Percentiles rank a stretch among this genome's conserved stretches.
Evolutionary conservation across 2,888 invertebrate species (phyloP).

Genomic region (Alcis repandata): DNA sequence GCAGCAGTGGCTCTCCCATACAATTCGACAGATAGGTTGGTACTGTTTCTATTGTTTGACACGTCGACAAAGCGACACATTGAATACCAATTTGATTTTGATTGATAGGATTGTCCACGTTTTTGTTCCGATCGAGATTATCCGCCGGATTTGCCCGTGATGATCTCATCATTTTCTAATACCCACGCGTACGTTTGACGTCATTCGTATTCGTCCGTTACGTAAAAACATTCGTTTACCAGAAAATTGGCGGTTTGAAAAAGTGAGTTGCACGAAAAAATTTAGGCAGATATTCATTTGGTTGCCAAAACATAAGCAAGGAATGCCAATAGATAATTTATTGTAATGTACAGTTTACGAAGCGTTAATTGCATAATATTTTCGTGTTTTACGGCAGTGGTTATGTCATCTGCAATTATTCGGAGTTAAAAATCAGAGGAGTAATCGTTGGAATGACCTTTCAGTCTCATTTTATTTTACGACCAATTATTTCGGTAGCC

Average conservation of each 20-base stretch:
- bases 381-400: constrained; percentile 1
- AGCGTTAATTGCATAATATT: constrained; percentile 11
- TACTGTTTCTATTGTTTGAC: neutral
- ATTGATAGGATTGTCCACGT: constrained; percentile 5
- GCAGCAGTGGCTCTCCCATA: too few relatives aligned
- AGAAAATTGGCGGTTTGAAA: constrained; percentile 19
- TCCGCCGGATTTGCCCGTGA: constrained; percentile 16
- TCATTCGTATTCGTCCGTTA: constrained; percentile 12
- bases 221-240: constrained; percentile 18
- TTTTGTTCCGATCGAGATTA: constrained; percentile 12
- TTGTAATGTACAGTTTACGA: constrained; percentile 1
- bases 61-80: constrained; percentile 9
- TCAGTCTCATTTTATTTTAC: neutral
- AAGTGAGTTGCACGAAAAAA: constrained; percentile 14
- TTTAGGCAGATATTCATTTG: constrained; percentile 9
- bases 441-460: neutral
- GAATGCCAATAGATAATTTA: constrained; percentile 14
- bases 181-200: constrained; percentile 24
- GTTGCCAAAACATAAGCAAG: constrained; percentile 20
- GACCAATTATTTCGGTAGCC: neutral
- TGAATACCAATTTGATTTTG: constrained; percentile 18
- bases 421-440: neutral
- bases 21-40: neutral
- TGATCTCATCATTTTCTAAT: constrained; percentile 14
- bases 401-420: neutral